Percentiles rank a stretch among this genome's conserved stretches.
These are phyloP conservation scores for Amorpha juglandis DNA, from an alignment of 2,888 invertebrate genomes.

Conservation along the genomic window DNA sequence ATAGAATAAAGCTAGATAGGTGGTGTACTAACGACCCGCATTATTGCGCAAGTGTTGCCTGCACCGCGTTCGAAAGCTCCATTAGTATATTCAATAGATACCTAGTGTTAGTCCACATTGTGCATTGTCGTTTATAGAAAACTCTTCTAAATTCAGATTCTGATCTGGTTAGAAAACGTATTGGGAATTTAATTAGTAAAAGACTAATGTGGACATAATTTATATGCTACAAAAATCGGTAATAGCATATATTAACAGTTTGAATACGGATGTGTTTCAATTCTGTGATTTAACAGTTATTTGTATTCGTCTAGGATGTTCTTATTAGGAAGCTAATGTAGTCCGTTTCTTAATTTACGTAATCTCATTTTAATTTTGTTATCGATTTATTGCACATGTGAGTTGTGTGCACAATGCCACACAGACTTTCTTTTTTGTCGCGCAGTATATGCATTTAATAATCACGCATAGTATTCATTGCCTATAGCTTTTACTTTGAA, in stretches of 20 bases:
- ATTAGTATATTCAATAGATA: constrained; percentile 1
- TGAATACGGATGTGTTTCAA: not conserved
- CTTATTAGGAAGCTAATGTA: not conserved
- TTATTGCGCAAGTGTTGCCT: constrained; percentile 9
- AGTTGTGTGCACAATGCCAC: not conserved
- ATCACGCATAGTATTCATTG: constrained; percentile 6
- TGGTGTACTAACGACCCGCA: not conserved
- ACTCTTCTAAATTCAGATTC: not conserved
- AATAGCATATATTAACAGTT: not conserved
- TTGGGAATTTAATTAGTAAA: not conserved
- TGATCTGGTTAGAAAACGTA: not conserved
- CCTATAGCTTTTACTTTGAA: not conserved
- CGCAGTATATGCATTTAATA: not conserved
- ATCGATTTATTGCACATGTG: not conserved
- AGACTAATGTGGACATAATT: not conserved
- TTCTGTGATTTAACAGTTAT: not conserved
- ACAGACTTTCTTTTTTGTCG: constrained; percentile 1
- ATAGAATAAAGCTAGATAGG: not conserved
- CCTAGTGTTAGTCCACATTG: not conserved
- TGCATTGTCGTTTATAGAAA: constrained; percentile 5
- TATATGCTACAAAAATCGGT: not conserved
- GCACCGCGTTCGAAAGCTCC: not conserved
- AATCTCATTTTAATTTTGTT: constrained; percentile 5
- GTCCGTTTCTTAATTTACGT: not conserved
- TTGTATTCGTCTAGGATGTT: constrained; percentile 1